Evolutionary conservation across 1,140 invertebrate genomes (phyloP), one percentile per base, ranked within the genome.

Genomic region (Propsilocerus akamusi): DNA sequence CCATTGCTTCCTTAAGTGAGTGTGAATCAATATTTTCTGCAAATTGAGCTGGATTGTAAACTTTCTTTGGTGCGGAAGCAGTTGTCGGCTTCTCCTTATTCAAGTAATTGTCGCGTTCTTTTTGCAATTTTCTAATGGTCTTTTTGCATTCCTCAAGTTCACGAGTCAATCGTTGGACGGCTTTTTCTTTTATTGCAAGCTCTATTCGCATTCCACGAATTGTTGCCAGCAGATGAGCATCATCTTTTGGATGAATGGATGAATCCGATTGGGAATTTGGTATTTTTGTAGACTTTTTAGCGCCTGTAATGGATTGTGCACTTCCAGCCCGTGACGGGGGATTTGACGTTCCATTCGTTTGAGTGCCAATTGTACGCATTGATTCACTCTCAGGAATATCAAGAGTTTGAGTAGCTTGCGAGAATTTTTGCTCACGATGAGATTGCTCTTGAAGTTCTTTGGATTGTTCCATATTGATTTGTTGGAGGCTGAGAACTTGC

Each of bases 171-270:
- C 81, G 80, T 22, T 68, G 62, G 30, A 84, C 70, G 2, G 72
- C 70, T 53, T 83, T 80, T 50, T 86, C 82, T 57, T 84, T 84
- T 26, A 75, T 75, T 6, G 72, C 68, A 30, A 86, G 54, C 59
- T 86, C 83, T 0, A 76, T 59, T 58, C 84, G 80, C 53, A 86
- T 65, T 2, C 81, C 81, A 47, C 83, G 73, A 57, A 87, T 82
- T 0, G 83, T 85, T 0, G 83, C 81, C 11, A 85, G 60, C 7
- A 86, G 64, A 65, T 86, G 81, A 4, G 77, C 70, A 52, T 87
- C 81, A 55, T 83, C 80, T 61, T 81, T 83, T 0, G 56, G 52
- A n/a, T 59, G 64, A 11, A 65, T 49, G 5, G 60, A 60, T 2
- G 61, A 62, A 34, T 64, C 63, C 3, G 72, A 60, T 46, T 65